Conservation (phyloP, 2,113 vertebrate genomes). For the Periophthalmus modestus region DNA sequence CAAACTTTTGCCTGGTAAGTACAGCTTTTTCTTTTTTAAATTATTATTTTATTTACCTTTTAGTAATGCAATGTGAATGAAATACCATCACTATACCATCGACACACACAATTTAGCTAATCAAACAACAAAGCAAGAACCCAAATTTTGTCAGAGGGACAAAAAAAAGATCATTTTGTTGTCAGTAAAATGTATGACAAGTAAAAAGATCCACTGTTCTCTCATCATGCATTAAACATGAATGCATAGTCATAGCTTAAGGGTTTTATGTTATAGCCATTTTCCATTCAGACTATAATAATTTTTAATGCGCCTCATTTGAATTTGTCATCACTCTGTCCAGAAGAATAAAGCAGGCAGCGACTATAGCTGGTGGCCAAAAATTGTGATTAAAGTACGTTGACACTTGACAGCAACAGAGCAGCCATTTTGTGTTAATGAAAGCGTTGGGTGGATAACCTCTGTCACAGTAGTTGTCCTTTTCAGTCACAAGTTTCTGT, state of each 20-base stretch:
- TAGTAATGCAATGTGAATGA: too few species aligned
- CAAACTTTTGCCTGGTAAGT: too few species aligned
- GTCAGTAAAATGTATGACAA: not conserved
- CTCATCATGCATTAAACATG: not conserved
- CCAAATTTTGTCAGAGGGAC: not conserved
- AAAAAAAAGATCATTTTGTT: not conserved
- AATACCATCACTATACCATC: too few species aligned
- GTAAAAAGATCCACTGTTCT: too few species aligned
- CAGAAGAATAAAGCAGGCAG: constrained; percentile 21
- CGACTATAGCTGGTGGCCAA: constrained; percentile 15
- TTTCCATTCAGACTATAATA: constrained; percentile 10
- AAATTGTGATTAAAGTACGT: constrained; percentile 35
- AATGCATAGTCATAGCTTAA: not conserved
- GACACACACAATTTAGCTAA: not conserved
- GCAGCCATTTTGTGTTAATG: constrained; percentile 28
- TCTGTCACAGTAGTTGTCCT: constrained; percentile 19
- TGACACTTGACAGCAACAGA: constrained; percentile 22
- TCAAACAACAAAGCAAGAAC: not conserved
- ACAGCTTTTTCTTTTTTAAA: too few species aligned
- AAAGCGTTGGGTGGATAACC: constrained; percentile 4
- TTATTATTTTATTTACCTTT: too few species aligned
- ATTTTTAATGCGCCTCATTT: constrained; percentile 23
- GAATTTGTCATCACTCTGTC: constrained; percentile 26
- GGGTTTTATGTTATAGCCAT: not conserved
- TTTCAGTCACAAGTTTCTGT: constrained; percentile 12